Evolutionary conservation across 2,888 invertebrate species (phyloP), one percentile per base, ranked within the genome.

Genomic region (Lottia scabra): DNA sequence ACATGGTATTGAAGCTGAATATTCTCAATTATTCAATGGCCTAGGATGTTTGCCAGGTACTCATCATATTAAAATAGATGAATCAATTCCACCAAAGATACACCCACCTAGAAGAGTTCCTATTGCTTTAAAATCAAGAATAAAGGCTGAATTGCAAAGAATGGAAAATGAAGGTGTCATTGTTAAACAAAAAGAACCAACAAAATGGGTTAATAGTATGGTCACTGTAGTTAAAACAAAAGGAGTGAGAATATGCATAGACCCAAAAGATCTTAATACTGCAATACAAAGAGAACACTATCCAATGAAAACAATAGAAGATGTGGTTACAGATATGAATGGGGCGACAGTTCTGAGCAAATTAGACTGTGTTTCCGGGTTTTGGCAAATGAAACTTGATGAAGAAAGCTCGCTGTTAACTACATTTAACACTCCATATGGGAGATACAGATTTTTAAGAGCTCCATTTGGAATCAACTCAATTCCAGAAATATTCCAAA

Each of bases 251-350:
- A 63, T 79, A 12, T 78, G 78, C 44, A 73, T 77, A n/a, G 77
- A 80, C 68, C 74, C 78, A 4, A 63, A 71, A 38, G 73, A 78
- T 64, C 64, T 80, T 16, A 78, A 77, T 43, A 68, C 70, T 10
- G 73, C 74, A 2, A 72, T 79, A 15, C 27, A 66, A 63, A 15
- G 78, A 23, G 68, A 72, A 56, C 78, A 80, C 46, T 75, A 70
- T 56, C 78, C 76, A 15, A 69, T 78, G 71, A 75, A 68, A 68
- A 75, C 79, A 2, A 27, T 78, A 0, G 75, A 78, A 64, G 79
- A 79, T 48, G 75, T 79, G 23, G 67, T 71, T 12, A 48, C 74
- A 1, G 46, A 72, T 13, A 63, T 80, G 67, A 26, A 68, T 19
- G 65, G 63, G 30, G 78, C 76, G 13, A 73, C 48, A 63, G 65